A percentile compares a stretch with the other conserved stretches of the same genome.
These are phyloP conservation scores for Paramormyrops kingsleyae DNA, from an alignment of 2,113 vertebrate species.

Conservation along the genomic window DNA sequence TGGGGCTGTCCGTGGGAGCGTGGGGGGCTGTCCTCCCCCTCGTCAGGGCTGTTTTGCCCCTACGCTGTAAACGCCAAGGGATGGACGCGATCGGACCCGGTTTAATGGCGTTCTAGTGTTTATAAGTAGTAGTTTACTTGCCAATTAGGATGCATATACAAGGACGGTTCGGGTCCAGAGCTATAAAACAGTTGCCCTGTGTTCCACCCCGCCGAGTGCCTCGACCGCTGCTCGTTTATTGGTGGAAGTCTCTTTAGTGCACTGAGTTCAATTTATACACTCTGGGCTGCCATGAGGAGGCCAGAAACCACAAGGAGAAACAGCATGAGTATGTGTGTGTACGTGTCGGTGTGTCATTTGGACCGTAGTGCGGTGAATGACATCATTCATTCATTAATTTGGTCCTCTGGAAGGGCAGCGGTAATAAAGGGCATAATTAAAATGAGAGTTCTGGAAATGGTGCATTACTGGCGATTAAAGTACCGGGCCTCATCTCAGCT, in stretches of 20 bases:
- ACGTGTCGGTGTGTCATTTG: conserved; percentile 10
- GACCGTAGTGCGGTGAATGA: conserved; percentile 19
- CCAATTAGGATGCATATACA: background rate
- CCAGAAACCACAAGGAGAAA: background rate
- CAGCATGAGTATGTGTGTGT: background rate
- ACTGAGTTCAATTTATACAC: background rate
- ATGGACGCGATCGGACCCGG: background rate
- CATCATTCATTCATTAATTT: conserved; percentile 19
- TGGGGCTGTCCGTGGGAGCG: background rate
- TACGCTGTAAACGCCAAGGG: background rate
- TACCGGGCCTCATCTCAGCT: conserved; percentile 20
- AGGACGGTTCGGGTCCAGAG: background rate
- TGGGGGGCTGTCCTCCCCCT: background rate
- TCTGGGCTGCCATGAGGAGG: background rate
- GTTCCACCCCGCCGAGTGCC: background rate
- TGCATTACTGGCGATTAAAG: conserved; percentile 11
- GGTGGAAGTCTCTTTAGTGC: background rate
- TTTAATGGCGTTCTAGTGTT: conserved; percentile 8
- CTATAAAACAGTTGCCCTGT: background rate
- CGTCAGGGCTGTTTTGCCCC: background rate
- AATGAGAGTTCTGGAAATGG: conserved; percentile 29
- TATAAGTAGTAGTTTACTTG: conserved; percentile 2
- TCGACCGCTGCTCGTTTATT: background rate
- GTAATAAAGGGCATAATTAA: conserved; percentile 6
- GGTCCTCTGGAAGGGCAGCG: background rate